phyloP scores from a whole-genome alignment of 1,140 invertebrate genomes.

The Phymastichus coffea region DNA sequence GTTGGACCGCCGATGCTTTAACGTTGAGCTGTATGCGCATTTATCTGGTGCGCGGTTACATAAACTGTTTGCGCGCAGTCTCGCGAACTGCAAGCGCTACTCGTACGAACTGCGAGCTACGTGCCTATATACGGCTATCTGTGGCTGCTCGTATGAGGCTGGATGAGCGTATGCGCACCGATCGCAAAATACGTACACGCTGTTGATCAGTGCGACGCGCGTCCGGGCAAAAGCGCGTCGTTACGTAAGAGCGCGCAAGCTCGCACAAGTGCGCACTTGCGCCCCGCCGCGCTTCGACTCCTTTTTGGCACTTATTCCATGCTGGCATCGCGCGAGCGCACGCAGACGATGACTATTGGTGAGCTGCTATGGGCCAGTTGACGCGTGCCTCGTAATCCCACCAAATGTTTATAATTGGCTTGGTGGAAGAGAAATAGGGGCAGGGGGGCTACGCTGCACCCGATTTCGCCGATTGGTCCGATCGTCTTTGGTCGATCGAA shows the following conservation, averaged over 20 bases:
- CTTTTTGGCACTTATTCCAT: conserved; percentile 14
- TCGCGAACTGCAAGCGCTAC: conserved; percentile 32
- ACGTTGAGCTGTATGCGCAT: too few relatives aligned
- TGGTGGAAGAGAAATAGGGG: too few relatives aligned
- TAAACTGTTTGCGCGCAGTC: conserved; percentile 57
- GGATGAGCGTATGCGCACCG: conserved; percentile 41
- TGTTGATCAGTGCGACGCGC: conserved; percentile 55
- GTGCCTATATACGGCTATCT: not conserved
- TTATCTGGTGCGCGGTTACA: conserved; percentile 50
- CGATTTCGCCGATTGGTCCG: too few relatives aligned
- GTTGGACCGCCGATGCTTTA: too few relatives aligned
- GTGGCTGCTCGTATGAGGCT: too few relatives aligned
- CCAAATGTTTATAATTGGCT: too few relatives aligned
- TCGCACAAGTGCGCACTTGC: conserved; percentile 12
- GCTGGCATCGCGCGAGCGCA: not conserved
- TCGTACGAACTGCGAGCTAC: not conserved
- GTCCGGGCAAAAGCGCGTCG: conserved; percentile 37
- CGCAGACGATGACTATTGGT: not conserved
- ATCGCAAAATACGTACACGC: conserved; percentile 58
- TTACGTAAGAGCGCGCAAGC: conserved; percentile 48
- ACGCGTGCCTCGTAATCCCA: too few relatives aligned
- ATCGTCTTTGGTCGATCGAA: too few relatives aligned
- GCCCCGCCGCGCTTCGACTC: conserved; percentile 21
- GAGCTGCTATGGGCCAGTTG: too few relatives aligned
- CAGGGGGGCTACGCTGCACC: too few relatives aligned